Percentiles rank a stretch among this genome's conserved stretches.
Conservation (phyloP, 1,140 invertebrate genomes). For the Orchestia grillus region DNA sequence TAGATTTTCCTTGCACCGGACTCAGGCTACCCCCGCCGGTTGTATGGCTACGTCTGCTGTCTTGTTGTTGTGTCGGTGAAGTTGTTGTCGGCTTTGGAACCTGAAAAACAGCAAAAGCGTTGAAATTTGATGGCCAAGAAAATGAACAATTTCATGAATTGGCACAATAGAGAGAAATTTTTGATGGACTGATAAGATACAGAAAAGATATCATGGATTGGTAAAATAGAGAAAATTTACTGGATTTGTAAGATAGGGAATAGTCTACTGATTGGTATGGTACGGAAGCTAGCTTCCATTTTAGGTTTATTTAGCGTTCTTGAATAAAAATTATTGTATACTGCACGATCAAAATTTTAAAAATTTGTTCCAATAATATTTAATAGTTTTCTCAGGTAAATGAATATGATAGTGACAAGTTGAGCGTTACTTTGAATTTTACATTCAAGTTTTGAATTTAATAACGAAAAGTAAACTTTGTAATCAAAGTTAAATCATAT, state of each 20-base stretch:
- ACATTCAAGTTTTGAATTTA: no score
- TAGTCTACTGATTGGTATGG: no score
- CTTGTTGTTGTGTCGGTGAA: conserved; percentile 89
- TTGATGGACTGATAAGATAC: background rate
- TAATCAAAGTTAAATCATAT: background rate
- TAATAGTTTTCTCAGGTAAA: background rate
- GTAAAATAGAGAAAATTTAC: no score
- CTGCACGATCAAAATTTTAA: background rate
- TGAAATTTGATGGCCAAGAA: background rate
- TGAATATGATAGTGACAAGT: background rate
- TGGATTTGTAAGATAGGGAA: no score
- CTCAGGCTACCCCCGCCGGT: conserved; percentile 39
- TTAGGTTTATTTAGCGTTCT: background rate
- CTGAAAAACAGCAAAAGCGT: conserved; percentile 61
- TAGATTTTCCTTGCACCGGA: conserved; percentile 57
- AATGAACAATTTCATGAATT: background rate
- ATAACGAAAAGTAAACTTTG: background rate
- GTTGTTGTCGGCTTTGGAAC: conserved; percentile 92
- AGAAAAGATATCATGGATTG: no score
- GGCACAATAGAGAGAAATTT: background rate
- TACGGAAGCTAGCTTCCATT: background rate
- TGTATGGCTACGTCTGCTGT: conserved; percentile 58
- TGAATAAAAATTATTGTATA: background rate
- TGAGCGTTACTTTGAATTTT: no score
- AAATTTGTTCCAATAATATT: background rate